Base-by-base conservation (phyloP, 2,113 vertebrate species). In the Chloroceryle aenea region DNA sequence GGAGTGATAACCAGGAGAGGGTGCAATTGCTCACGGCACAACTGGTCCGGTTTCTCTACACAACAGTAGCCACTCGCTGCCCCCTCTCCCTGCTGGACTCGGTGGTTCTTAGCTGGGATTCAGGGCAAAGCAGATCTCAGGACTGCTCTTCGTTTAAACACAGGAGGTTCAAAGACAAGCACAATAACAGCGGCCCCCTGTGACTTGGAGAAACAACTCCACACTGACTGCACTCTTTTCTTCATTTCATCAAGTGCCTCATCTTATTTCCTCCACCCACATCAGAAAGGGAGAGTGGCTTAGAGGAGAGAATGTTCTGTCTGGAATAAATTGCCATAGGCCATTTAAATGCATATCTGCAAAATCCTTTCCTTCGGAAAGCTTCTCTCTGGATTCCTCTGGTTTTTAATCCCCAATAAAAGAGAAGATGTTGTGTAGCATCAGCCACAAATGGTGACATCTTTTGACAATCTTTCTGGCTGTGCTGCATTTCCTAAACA, bases 1-100 rank as follows among this genome's bases (percentile, higher is more conserved):
- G 71, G 25, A 55, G 59, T 23, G 62, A 16, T 3, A 32, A 82
- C 69, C 89, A 91, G 88, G 72, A 93, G 90, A 79, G 87, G 93
- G 92, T 80, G 91, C 62, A 64, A 62, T 34, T 72, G 80, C 80
- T 87, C 0, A 20, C 5, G 72, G 72, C 86, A 85, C 68, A 48
- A 1, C 19, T 32, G 66, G 29, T 36, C 34, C 34, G 11, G 3
- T 1, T 22, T 16, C 71, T 64, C 40, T 23, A 9, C 32, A 7
- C 11, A 40, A 1, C 1, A 1, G 12, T 2, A 9, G 66, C 38
- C 29, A 4, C 64, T 43, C 4, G 0, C 2, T 2, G 40, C 58
- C 36, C 18, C 30, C 12, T 43, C 20, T 59, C 83, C 50, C 48
- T 29, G 21, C 72, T 66, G 81, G 7, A 10, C 8, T 25, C 47